Base-by-base conservation (phyloP, 2,888 invertebrate genomes). In the Halictus quadricinctus region DNA sequence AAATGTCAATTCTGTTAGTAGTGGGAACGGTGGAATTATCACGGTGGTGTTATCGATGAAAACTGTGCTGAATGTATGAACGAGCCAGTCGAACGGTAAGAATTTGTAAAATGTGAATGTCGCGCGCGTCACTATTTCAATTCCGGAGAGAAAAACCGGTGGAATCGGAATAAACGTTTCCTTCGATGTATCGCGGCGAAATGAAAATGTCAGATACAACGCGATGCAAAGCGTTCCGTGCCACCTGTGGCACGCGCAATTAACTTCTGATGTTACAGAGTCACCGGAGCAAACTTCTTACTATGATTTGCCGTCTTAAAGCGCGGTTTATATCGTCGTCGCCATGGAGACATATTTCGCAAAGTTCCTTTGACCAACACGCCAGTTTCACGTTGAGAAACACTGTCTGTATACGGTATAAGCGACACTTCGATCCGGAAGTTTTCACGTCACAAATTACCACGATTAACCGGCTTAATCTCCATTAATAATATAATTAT, bases 181-280 rank as follows among this genome's bases (percentile, higher is more conserved):
- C 36, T 48, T 66, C 15, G 36, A 69, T 36, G 21, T 48, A n/a
- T 29, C 29, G 36, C 21, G 8, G 41, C 15, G 25, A 80, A 72
- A 43, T 50, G 73, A 50, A 80, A 54, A 50, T 76, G 50, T 18
- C 25, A 48, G 41, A 72, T 64, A 48, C n/a, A n/a, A 48, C 50
- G 21, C 15, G n/a, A n/a, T n/a, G 58, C 29, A 70, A 75, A 79
- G 25, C 54, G 43, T 74, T 58, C 21, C 64, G 7, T n/a, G 25
- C 7, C 79, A 79, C 46, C 69, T 60, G 78, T 58, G 54, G 10
- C 78, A 46, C n/a, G 15, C 8, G 36, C 58, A 73, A 78, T 81
- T 79, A 81, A 69, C 18, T n/a, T 25, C 69, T 36, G n/a, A 72
- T 60, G 48, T 41, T 72, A 29, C 46, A 29, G 48, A 64, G 60